Percentiles rank a stretch among this genome's conserved stretches.
phyloP scores from a whole-genome alignment of 2,888 invertebrate genomes.

The Pomacea canaliculata region DNA sequence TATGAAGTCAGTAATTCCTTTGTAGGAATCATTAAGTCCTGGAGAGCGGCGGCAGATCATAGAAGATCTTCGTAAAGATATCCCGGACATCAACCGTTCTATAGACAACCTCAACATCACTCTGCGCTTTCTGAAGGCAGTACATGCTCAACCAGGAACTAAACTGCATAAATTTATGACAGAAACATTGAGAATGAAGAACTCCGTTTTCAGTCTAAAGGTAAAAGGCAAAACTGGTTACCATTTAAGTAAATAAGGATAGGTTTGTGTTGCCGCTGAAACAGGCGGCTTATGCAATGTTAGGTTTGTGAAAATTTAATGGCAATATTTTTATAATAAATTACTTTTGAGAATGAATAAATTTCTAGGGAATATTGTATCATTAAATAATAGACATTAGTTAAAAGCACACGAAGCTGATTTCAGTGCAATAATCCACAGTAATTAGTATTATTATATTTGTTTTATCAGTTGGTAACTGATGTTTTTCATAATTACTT shows the following conservation, averaged over 20 bases:
- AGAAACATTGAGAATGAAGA: constrained; percentile 46
- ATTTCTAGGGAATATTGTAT: too few species aligned
- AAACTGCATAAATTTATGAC: constrained; percentile 47
- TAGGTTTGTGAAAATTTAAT: too few species aligned
- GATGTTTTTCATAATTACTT: too few species aligned
- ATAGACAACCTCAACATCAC: constrained; percentile 44
- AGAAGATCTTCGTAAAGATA: constrained; percentile 33
- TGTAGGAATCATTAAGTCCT: constrained; percentile 33
- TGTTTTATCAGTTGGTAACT: too few species aligned
- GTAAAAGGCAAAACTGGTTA: constrained; percentile 28
- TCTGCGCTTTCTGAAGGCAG: constrained; percentile 41
- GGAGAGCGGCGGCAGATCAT: constrained; percentile 38
- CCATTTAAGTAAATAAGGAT: neutral
- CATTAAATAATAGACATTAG: too few species aligned
- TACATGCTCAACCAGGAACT: constrained; percentile 33
- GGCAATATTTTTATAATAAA: too few species aligned
- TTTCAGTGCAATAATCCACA: too few species aligned
- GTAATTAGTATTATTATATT: too few species aligned
- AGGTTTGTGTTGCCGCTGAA: too few species aligned
- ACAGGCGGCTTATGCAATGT: too few species aligned
- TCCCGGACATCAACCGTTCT: constrained; percentile 41
- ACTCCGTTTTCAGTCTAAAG: constrained; percentile 36
- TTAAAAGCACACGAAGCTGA: too few species aligned
- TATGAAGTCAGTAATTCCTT: neutral
- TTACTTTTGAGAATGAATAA: neutral